phyloP scores from a whole-genome alignment of 2,113 vertebrate genomes.

The Cryptomyrus ogoouensis region DNA sequence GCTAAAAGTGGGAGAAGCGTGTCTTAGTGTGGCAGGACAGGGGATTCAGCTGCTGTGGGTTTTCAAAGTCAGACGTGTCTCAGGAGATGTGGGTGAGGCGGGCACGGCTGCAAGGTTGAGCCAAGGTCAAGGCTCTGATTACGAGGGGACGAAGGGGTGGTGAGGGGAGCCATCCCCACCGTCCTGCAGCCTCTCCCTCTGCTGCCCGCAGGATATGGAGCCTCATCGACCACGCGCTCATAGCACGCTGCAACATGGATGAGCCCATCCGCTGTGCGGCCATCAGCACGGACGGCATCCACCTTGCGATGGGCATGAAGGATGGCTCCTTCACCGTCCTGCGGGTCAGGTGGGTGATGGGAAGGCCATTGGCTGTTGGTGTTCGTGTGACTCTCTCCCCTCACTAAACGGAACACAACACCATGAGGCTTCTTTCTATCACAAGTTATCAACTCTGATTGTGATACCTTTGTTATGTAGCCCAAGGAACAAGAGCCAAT shows the following conservation, averaged over 20 bases:
- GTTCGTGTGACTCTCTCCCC: not conserved
- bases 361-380: not conserved
- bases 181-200: not conserved
- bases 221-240: conserved; percentile 90
- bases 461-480: not conserved
- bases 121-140: not conserved
- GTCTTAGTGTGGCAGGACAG: not conserved
- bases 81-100: not conserved
- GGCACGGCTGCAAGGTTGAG: not conserved
- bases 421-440: not conserved
- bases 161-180: no score
- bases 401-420: not conserved
- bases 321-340: conserved; percentile 96
- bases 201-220: conserved; percentile 82
- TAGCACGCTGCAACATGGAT: conserved; percentile 97
- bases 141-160: not conserved
- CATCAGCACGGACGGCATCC: conserved; percentile 88
- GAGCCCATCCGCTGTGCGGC: conserved; percentile 93
- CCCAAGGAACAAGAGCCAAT: not conserved
- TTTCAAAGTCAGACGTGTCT: not conserved
- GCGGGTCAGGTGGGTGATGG: conserved; percentile 75
- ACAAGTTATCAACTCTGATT: not conserved
- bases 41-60: not conserved
- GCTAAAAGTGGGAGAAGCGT: not conserved
- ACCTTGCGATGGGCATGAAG: conserved; percentile 95